Base-by-base conservation (phyloP, 2,888 invertebrate species). In the Unio delphinus region DNA sequence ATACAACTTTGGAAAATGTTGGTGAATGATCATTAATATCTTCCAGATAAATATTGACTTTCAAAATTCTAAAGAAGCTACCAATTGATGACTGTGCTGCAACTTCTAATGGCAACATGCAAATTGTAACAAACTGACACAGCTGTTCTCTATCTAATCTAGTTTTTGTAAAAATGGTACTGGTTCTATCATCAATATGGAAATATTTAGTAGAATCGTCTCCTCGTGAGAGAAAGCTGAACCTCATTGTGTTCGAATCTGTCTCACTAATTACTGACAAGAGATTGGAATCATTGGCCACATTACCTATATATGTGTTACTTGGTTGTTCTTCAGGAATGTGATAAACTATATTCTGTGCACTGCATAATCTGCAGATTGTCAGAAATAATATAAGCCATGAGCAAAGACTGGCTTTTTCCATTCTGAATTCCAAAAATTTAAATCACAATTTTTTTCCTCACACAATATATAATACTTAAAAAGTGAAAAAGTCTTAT, bases 1-100 rank as follows among this genome's bases (percentile, higher is more conserved):
- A 65, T 2, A 68, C 64, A 17, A 67, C 61, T 60, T 71, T 55
- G n/a, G 73, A 68, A 70, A 86, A 86, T 30, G 68, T 73, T 11
- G 86, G 86, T 15, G 81, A 70, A 73, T 86, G 82, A 68, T 86
- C 86, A 70, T 86, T 86, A 20, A 81, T 69, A 66, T 86, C 86
- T 57, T 82, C 71, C 11, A 86, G 72, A 64, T 75, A 73, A 26
- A 86, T 75, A 55, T 76, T 73, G 54, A 84, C 78, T 64, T 81
- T 79, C 67, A 85, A 77, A 63, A 83, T 80, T 71, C 77, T 68
- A 68, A 85, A 83, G 61, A 82, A 82, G 58, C 75, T 79, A 11
- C 77, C 77, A 15, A 78, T 67, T n/a, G 70, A 69, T 61, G 81
- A 80, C 65, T 82, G 76, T 34, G 74, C 81, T 20, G 78, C 79